Evolutionary conservation across 1,140 invertebrate genomes (phyloP).

Genomic region (Drosophila ercepeae): DNA sequence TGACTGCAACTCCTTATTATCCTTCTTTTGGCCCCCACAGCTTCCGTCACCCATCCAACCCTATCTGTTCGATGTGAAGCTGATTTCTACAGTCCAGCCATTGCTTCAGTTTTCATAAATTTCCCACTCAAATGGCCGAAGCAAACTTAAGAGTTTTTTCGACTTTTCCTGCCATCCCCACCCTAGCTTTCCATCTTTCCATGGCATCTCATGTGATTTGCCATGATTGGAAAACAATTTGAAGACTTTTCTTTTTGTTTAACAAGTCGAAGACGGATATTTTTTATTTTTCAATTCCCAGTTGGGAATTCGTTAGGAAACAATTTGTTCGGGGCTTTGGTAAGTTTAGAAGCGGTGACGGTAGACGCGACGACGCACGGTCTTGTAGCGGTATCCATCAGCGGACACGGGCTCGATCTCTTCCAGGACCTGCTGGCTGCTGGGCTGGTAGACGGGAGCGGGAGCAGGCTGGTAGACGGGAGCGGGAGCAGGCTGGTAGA

Average conservation of each 20-base stretch:
- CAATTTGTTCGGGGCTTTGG: conserved; percentile 29
- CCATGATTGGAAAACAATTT: conserved; percentile 73
- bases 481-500: neutral
- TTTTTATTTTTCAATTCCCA: conserved; percentile 49
- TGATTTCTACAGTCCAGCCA: conserved; percentile 46
- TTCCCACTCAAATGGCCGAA: conserved; percentile 47
- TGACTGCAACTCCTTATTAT: conserved; percentile 57
- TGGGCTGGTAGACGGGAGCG: conserved; percentile 42
- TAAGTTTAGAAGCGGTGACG: conserved; percentile 56
- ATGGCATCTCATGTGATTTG: conserved; percentile 43
- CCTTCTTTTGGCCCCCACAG: neutral
- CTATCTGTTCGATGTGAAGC: conserved; percentile 44
- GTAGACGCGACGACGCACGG: conserved; percentile 73
- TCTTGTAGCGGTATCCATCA: conserved; percentile 76
- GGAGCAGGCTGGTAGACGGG: conserved; percentile 24
- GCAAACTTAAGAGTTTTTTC: conserved; percentile 30
- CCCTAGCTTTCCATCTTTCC: neutral
- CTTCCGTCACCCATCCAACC: neutral
- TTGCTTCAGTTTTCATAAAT: conserved; percentile 67
- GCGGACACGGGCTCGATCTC: conserved; percentile 65
- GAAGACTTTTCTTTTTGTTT: conserved; percentile 47
- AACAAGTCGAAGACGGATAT: conserved; percentile 45
- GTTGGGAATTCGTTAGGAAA: conserved; percentile 61
- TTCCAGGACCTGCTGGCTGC: conserved; percentile 49
- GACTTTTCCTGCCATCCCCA: neutral